Percentiles rank a stretch among this genome's conserved stretches.
phyloP scores from a whole-genome alignment of 2,888 invertebrate species.

The Nomada flava region DNA sequence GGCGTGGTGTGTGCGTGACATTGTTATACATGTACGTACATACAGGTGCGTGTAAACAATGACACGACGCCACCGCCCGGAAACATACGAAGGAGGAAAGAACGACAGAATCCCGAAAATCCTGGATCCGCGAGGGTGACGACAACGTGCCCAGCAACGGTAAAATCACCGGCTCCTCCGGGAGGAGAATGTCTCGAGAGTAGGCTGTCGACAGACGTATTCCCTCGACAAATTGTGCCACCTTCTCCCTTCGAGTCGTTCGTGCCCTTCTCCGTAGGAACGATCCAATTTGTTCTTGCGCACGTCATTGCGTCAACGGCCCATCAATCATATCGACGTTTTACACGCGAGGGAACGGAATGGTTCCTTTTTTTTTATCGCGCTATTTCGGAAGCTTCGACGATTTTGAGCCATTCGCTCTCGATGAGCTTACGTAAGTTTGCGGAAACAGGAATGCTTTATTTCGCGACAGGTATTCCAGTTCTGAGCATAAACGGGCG shows the following conservation, averaged over 20 bases:
- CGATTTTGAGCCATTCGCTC: too few species aligned
- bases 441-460: too few species aligned
- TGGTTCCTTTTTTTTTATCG: not conserved
- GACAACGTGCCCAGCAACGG: constrained; percentile 71
- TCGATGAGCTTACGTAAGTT: too few species aligned
- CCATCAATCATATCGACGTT: constrained; percentile 64
- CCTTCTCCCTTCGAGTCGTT: constrained; percentile 31
- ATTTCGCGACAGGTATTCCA: too few species aligned
- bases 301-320: constrained; percentile 57
- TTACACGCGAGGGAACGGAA: constrained; percentile 30
- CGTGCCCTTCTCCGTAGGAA: constrained; percentile 30
- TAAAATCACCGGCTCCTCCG: constrained; percentile 63
- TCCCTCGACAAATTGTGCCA: constrained; percentile 69
- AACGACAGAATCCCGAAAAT: constrained; percentile 62
- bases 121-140: constrained; percentile 49
- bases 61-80: constrained; percentile 43
- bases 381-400: not conserved
- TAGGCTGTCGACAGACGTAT: constrained; percentile 66
- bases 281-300: constrained; percentile 68
- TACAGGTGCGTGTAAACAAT: constrained; percentile 78
- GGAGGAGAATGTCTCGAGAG: constrained; percentile 30
- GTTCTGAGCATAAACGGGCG: too few species aligned
- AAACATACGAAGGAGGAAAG: constrained; percentile 35
- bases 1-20: constrained; percentile 81
- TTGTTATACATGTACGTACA: constrained; percentile 78